A percentile compares a stretch with the other conserved stretches of the same genome.
phyloP scores from a whole-genome alignment of 2,888 invertebrate genomes.

The Drosophila neutralis region DNA sequence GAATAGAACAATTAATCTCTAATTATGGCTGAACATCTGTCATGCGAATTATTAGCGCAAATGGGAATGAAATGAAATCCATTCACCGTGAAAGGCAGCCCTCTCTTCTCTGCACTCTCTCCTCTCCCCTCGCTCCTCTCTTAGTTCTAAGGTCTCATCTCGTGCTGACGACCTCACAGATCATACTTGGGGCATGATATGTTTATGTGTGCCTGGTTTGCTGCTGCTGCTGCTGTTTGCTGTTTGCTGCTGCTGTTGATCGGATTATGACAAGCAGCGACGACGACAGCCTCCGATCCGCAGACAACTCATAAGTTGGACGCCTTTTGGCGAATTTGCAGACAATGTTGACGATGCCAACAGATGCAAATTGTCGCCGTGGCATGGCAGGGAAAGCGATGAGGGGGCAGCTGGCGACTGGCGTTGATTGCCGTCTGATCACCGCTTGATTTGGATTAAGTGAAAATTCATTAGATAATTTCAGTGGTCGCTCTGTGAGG shows the following conservation, averaged over 20 bases:
- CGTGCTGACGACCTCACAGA: constrained; percentile 69
- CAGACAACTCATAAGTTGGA: constrained; percentile 17
- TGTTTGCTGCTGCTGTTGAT: constrained; percentile 64
- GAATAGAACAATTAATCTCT: constrained; percentile 84
- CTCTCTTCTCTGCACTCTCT: neutral
- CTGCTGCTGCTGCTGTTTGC: constrained; percentile 38
- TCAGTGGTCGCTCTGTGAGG: constrained; percentile 60
- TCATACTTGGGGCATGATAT: constrained; percentile 35
- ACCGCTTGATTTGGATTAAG: constrained; percentile 79
- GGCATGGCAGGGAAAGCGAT: neutral
- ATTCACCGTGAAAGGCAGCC: constrained; percentile 59
- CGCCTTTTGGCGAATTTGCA: constrained; percentile 48
- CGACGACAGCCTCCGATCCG: constrained; percentile 20
- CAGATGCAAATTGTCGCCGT: constrained; percentile 60
- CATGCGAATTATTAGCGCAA: constrained; percentile 78
- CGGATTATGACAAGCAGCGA: constrained; percentile 82
- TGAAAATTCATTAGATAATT: constrained; percentile 80
- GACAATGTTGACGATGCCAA: constrained; percentile 71
- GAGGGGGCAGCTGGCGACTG: constrained; percentile 26
- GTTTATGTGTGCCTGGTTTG: constrained; percentile 11
- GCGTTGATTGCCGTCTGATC: constrained; percentile 70
- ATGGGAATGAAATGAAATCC: constrained; percentile 59
- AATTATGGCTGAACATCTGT: constrained; percentile 84
- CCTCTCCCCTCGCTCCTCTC: neutral
- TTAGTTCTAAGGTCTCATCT: neutral